Conservation (phyloP, 2,888 invertebrate genomes). For the Automeris io region DNA sequence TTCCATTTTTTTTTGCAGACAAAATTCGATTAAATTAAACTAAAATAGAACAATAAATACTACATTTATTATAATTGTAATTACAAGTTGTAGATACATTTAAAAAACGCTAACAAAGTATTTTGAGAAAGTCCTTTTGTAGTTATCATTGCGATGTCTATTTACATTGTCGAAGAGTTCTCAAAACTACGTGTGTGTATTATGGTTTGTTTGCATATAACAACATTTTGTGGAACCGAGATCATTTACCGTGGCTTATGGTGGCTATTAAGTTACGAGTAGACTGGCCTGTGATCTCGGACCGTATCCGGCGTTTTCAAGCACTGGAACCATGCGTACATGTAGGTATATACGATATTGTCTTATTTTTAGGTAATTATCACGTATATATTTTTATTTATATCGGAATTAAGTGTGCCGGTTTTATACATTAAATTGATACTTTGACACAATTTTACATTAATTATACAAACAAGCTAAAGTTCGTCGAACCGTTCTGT, state of each 20-base stretch:
- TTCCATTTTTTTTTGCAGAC: too few relatives aligned
- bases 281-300: not conserved
- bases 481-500: too few relatives aligned
- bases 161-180: conserved; percentile 30
- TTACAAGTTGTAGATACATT: not conserved
- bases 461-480: too few relatives aligned
- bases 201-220: conserved; percentile 30
- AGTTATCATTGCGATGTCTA: conserved; percentile 17
- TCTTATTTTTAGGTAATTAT: too few relatives aligned
- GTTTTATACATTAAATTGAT: too few relatives aligned
- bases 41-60: too few relatives aligned
- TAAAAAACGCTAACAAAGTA: not conserved
- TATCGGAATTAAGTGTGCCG: too few relatives aligned
- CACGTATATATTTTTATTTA: too few relatives aligned
- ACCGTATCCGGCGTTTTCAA: not conserved
- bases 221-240: conserved; percentile 23
- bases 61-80: not conserved
- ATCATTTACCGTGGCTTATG: conserved; percentile 15
- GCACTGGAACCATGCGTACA: not conserved
- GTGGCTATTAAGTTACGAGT: conserved; percentile 7
- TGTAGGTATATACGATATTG: not conserved
- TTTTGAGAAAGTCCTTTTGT: not conserved
- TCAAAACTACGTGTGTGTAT: conserved; percentile 22
- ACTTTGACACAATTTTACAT: too few relatives aligned
- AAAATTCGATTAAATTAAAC: too few relatives aligned